Percentiles rank a stretch among this genome's conserved stretches.
Conservation (phyloP, 2,888 invertebrate genomes). For the Diloba caeruleocephala region DNA sequence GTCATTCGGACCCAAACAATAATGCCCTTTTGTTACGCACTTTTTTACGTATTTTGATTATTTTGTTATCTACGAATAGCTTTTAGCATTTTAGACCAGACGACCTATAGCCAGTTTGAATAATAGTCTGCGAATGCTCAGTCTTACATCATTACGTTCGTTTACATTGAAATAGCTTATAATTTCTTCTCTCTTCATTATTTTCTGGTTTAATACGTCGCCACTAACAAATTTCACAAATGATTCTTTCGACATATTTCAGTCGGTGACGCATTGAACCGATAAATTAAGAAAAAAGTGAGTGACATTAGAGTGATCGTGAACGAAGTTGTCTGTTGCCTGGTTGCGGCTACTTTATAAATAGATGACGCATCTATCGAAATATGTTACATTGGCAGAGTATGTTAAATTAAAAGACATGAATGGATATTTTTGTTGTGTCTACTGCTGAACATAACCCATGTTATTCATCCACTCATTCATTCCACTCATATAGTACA, state of each 20-base stretch:
- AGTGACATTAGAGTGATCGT: slow-evolving; percentile 68
- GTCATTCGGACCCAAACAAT: too few species aligned
- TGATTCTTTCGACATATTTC: slow-evolving; percentile 37
- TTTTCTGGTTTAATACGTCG: neutral
- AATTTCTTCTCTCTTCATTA: neutral
- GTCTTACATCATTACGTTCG: neutral
- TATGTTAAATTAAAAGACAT: slow-evolving; percentile 47
- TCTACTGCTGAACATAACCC: too few species aligned
- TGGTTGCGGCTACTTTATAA: slow-evolving; percentile 72
- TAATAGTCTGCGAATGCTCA: too few species aligned
- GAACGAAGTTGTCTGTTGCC: slow-evolving; percentile 69
- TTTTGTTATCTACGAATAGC: too few species aligned
- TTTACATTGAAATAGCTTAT: neutral
- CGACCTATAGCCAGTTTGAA: too few species aligned
- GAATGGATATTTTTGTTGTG: slow-evolving; percentile 16
- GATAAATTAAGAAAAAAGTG: slow-evolving; percentile 63
- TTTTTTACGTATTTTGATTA: too few species aligned
- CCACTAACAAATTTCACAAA: slow-evolving; percentile 8
- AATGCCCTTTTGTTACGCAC: too few species aligned
- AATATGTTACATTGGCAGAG: slow-evolving; percentile 69
- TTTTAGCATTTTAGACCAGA: too few species aligned
- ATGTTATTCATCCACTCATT: too few species aligned
- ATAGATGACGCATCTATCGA: slow-evolving; percentile 79
- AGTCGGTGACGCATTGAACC: slow-evolving; percentile 54
- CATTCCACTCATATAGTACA: too few species aligned